Percentiles rank a stretch among this genome's conserved stretches.
Conservation (phyloP, 2,113 vertebrate genomes). For the Carlito syrichta region DNA sequence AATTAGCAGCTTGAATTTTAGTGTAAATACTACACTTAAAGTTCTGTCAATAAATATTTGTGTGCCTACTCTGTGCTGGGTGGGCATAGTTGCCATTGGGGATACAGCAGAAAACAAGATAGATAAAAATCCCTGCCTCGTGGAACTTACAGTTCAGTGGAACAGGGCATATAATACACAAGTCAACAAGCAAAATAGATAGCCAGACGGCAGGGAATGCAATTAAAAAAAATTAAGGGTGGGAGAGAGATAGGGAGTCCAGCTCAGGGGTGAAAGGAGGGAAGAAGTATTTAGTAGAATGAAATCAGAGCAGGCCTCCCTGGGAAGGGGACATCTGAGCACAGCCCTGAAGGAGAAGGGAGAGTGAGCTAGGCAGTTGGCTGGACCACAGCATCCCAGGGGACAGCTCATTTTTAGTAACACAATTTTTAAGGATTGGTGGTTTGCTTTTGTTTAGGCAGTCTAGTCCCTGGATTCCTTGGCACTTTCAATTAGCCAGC, state of each 20-base stretch:
- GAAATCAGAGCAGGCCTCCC: background rate
- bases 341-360: background rate
- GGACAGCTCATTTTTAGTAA: background rate
- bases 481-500: constrained; percentile 52
- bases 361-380: background rate
- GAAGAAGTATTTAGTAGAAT: background rate
- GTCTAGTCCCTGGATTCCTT: constrained; percentile 27
- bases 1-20: background rate
- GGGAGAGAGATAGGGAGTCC: background rate
- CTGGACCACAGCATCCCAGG: background rate
- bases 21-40: background rate
- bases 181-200: background rate
- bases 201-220: background rate
- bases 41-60: background rate
- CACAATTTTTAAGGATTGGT: background rate
- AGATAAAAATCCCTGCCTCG: background rate
- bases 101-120: background rate
- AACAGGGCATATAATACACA: background rate
- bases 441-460: background rate
- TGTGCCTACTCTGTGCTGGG: background rate
- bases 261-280: background rate
- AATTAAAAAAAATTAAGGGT: background rate
- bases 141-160: background rate
- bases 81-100: background rate
- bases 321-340: background rate